Evolutionary conservation across 2,113 vertebrate genomes (phyloP).

Genomic region (Antennarius striatus): DNA sequence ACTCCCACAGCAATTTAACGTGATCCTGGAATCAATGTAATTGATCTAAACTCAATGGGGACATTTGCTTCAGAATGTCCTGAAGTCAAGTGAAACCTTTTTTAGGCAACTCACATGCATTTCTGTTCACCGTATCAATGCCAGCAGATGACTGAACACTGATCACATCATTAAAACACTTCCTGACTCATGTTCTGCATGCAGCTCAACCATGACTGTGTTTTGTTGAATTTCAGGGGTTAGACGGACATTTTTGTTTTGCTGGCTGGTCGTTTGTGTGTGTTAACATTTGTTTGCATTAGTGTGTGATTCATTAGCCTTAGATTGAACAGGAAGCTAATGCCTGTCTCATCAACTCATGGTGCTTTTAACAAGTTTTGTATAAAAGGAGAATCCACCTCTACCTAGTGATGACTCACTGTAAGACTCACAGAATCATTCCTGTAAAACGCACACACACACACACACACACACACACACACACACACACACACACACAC

Average conservation of each 20-base stretch:
- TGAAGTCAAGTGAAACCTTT: background rate
- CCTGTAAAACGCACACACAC: background rate
- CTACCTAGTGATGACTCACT: constrained; percentile 38
- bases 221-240: constrained; percentile 23
- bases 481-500: no score
- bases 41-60: background rate
- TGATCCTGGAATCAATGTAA: background rate
- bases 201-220: constrained; percentile 21
- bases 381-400: constrained; percentile 35
- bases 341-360: constrained; percentile 27
- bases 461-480: no score
- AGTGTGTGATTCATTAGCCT: constrained; percentile 36
- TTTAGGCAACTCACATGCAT: constrained; percentile 5
- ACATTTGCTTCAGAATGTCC: constrained; percentile 4
- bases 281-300: constrained; percentile 14
- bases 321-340: constrained; percentile 6
- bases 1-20: background rate
- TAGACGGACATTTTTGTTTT: constrained; percentile 15
- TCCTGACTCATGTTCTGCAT: constrained; percentile 16
- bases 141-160: constrained; percentile 22
- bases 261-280: background rate
- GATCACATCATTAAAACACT: constrained; percentile 50
- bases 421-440: constrained; percentile 37
- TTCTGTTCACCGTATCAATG: constrained; percentile 10
- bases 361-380: constrained; percentile 32